Conservation (phyloP, 2,888 invertebrate genomes). For the Papilio elwesi region DNA sequence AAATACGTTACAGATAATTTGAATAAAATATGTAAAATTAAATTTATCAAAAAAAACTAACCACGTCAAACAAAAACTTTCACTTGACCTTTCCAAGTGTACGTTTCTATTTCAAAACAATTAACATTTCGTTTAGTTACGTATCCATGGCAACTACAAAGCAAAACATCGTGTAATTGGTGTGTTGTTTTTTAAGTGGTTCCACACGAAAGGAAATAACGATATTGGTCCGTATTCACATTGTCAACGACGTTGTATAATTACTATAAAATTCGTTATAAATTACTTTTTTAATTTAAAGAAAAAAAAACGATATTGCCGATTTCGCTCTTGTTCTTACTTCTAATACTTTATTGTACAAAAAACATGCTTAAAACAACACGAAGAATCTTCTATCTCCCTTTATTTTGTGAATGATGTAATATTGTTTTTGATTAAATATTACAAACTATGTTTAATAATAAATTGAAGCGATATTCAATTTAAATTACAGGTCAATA, state of each 20-base stretch:
- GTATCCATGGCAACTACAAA: conserved; percentile 47
- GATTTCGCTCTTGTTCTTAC: too few species aligned
- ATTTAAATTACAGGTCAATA: too few species aligned
- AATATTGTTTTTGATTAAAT: too few species aligned
- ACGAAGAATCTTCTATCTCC: too few species aligned
- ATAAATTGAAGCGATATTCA: too few species aligned
- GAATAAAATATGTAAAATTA: not conserved
- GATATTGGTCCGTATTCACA: not conserved
- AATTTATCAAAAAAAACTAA: not conserved
- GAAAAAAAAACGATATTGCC: not conserved
- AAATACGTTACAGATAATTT: not conserved
- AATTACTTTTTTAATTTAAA: not conserved
- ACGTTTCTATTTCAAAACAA: conserved; percentile 29
- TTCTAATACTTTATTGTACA: too few species aligned
- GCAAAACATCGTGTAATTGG: conserved; percentile 41
- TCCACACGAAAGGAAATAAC: conserved; percentile 24
- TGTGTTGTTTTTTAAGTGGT: conserved; percentile 17
- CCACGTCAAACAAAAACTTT: not conserved
- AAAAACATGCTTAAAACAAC: too few species aligned
- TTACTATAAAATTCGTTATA: not conserved
- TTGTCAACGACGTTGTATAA: not conserved
- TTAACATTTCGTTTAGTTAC: conserved; percentile 40
- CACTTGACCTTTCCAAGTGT: conserved; percentile 25
- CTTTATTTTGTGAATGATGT: too few species aligned
- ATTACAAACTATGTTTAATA: too few species aligned